Base-by-base conservation (phyloP, 2,113 vertebrate species). In the Thamnaconus septentrionalis region DNA sequence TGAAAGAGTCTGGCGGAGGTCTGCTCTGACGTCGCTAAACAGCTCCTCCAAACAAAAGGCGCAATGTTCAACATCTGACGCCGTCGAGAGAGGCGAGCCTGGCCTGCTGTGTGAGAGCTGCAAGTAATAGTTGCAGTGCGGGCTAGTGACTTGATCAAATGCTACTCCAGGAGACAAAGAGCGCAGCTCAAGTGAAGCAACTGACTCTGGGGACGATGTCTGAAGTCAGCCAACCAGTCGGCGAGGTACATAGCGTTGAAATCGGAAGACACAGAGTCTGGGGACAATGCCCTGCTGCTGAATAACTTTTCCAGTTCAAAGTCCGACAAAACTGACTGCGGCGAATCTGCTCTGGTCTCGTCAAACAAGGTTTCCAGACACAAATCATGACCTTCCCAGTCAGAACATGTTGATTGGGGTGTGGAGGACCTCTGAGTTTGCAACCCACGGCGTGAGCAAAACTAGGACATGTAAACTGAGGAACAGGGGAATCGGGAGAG, bases 401-500 rank as follows among this genome's bases (percentile, higher is more conserved):
- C 64, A 5, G 72, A 80, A 45, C 41, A 41, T 10, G n/a, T 3
- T 6, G 76, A 79, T 31, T 71, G 6, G 4, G 76, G 63, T 4
- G 77, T 66, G 8, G 41, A 56, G 0, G 64, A 59, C 43, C 52
- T 64, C 5, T 56, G 5, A 6, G 59, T 18, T 18, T 40, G 10
- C 0, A 59, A 43, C 5, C 56, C 4, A 53, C 0, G 18, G 31
- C 0, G 2, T n/a, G 42, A 8, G 3, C 3, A 5, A 12, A 11
- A 7, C 42, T 9, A 3, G 6, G 10, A 39, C 2, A 51, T 7
- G 8, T 40, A 48, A 64, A 67, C 41, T 74, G 62, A 39, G 59
- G 56, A 58, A 64, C 12, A 41, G 71, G 60, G 11, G 79, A 78
- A 51, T 71, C 71, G n/a, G 71, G 71, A 9, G 67, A 74, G 3